phyloP scores from a whole-genome alignment of 2,888 invertebrate genomes.

The Tenthredo amoena region DNA sequence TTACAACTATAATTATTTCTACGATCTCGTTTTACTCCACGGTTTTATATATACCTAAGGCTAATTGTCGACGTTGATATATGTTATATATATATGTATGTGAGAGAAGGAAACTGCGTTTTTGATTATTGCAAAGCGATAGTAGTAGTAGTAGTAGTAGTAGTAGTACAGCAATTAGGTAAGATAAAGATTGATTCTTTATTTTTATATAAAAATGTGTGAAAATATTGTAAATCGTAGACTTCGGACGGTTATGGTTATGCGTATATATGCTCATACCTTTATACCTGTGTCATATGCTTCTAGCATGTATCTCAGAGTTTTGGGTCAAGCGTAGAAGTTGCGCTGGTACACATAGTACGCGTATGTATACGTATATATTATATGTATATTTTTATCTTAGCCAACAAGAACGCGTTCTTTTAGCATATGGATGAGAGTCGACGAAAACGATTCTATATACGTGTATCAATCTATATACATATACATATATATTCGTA shows the following conservation, averaged over 20 bases:
- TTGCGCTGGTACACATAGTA: neutral
- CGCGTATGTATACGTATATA: neutral
- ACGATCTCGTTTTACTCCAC: neutral
- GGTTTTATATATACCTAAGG: neutral
- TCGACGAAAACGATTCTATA: neutral
- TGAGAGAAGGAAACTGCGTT: neutral
- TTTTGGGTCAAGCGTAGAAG: neutral
- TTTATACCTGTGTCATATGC: neutral
- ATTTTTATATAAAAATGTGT: neutral
- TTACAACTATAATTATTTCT: constrained; percentile 2
- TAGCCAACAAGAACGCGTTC: neutral
- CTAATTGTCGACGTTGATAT: neutral
- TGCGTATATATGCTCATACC: neutral
- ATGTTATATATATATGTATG: neutral
- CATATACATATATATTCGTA: no score
- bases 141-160: neutral
- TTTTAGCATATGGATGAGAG: constrained; percentile 23
- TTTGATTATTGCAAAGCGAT: neutral
- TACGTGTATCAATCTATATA: neutral
- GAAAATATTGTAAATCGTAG: neutral
- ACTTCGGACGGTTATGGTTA: neutral
- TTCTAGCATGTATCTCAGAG: neutral
- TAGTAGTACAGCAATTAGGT: neutral
- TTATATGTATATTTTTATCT: constrained; percentile 10
- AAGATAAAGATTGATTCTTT: neutral